A percentile compares a stretch with the other conserved stretches of the same genome.
Conservation (phyloP, 1,140 invertebrate species). For the Cepaea nemoralis region DNA sequence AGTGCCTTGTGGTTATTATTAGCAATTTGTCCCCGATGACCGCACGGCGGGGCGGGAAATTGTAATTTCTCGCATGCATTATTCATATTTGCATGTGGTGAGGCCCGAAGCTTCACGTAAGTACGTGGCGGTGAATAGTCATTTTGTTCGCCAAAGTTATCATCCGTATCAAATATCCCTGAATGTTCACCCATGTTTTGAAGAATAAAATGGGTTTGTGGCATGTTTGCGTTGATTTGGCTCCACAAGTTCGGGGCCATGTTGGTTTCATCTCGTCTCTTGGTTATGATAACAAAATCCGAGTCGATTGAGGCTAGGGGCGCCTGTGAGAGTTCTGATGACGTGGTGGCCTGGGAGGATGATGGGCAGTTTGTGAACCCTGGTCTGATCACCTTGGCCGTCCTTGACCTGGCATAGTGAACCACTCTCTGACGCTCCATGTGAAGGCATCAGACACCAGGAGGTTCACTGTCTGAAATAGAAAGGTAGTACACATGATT, state of each 20-base stretch:
- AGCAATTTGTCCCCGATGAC: no score
- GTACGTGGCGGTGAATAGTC: background rate
- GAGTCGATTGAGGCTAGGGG: background rate
- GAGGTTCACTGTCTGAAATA: background rate
- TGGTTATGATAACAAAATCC: background rate
- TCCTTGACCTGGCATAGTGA: background rate
- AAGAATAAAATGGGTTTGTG: background rate
- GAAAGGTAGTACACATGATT: no score
- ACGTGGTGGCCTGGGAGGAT: background rate
- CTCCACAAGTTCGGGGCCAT: background rate
- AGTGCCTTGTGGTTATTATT: no score
- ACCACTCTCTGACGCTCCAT: constrained; percentile 13
- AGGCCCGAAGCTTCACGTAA: background rate
- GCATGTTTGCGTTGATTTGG: background rate
- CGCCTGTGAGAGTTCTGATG: background rate
- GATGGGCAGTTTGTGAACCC: background rate
- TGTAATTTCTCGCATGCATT: no score
- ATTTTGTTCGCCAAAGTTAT: background rate
- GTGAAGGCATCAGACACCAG: background rate
- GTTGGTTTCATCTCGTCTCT: background rate
- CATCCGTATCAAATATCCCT: background rate
- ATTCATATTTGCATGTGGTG: no score
- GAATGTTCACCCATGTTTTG: background rate
- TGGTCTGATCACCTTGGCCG: background rate
- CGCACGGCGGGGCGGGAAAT: no score